Conservation (phyloP, 2,888 invertebrate species). For the Elmis aenea region DNA sequence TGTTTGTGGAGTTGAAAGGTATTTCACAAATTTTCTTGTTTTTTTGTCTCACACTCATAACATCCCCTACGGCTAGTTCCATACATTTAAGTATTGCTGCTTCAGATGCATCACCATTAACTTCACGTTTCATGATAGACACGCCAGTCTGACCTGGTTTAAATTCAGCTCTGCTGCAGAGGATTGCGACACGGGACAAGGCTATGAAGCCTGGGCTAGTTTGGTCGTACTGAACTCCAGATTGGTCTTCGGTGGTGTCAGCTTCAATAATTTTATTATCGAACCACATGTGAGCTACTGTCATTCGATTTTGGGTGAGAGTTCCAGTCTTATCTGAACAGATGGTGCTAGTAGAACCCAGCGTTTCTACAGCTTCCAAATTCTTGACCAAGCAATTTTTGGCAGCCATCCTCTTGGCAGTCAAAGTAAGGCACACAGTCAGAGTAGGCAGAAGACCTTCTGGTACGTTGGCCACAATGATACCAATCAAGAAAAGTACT, state of each 20-base stretch:
- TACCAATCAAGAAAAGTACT: conserved; percentile 51
- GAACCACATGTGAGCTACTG: conserved; percentile 68
- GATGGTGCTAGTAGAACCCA: conserved; percentile 70
- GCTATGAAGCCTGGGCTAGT: conserved; percentile 41
- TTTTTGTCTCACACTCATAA: conserved; percentile 45
- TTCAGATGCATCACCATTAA: conserved; percentile 64
- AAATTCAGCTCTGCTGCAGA: conserved; percentile 70
- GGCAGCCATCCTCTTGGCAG: conserved; percentile 68
- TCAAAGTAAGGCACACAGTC: conserved; percentile 66
- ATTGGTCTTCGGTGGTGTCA: conserved; percentile 52
- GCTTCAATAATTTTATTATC: conserved; percentile 59
- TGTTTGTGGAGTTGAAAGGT: conserved; percentile 63
- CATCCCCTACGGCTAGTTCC: conserved; percentile 50
- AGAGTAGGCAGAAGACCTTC: conserved; percentile 70
- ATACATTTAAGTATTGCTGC: conserved; percentile 61
- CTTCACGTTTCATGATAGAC: conserved; percentile 50
- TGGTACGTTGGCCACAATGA: conserved; percentile 63
- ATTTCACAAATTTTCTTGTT: conserved; percentile 53
- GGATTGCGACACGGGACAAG: conserved; percentile 57
- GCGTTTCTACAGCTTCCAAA: conserved; percentile 68
- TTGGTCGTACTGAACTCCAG: conserved; percentile 17
- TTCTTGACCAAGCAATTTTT: conserved; percentile 74
- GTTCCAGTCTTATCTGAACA: conserved; percentile 71
- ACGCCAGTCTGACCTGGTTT: conserved; percentile 16
- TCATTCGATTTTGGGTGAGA: conserved; percentile 66